A percentile compares a stretch with the other conserved stretches of the same genome.
phyloP scores from a whole-genome alignment of 2,113 vertebrate species.

The Mesocricetus auratus region DNA sequence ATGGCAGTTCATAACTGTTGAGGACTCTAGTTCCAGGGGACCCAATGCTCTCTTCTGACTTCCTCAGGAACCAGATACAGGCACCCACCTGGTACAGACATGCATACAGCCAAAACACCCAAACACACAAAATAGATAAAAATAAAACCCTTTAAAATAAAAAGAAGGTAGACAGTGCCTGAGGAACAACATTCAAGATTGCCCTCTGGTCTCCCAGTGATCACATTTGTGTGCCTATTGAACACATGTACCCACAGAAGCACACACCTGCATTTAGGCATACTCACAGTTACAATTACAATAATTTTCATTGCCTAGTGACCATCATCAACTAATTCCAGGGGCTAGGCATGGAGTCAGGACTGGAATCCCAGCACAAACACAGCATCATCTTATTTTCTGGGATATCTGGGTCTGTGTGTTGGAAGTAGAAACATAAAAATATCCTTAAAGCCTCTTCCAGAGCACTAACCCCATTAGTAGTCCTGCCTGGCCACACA shows the following conservation, averaged over 20 bases:
- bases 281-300: neutral
- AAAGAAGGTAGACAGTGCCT: neutral
- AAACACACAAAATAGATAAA: neutral
- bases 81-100: neutral
- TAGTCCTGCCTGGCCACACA: neutral
- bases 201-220: neutral
- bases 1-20: neutral
- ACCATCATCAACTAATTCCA: no score
- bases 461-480: neutral
- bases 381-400: neutral
- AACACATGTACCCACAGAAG: neutral
- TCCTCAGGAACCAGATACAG: neutral
- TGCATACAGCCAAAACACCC: neutral
- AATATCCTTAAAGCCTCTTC: neutral
- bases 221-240: neutral
- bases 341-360: neutral
- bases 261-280: neutral
- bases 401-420: neutral
- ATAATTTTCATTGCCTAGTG: neutral
- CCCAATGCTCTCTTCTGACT: neutral
- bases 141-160: neutral
- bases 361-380: neutral
- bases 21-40: neutral
- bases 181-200: neutral
- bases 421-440: neutral